Base-by-base conservation (phyloP, 2,888 invertebrate genomes). In the Phyto melanocephala region DNA sequence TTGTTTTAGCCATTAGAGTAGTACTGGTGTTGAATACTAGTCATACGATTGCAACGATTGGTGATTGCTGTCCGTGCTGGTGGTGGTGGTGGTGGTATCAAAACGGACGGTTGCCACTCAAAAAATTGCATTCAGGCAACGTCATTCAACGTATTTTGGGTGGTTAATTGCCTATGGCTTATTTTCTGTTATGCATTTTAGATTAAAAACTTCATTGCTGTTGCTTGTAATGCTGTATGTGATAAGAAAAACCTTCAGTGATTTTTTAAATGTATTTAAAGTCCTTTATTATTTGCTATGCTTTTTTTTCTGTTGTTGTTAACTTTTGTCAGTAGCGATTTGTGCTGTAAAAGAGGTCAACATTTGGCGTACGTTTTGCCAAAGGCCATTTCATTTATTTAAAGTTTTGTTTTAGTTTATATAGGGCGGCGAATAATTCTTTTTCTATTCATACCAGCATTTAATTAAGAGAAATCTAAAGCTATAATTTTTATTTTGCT, bases 151-250 rank as follows among this genome's bases (percentile, higher is more conserved):
- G 50, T 70, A 63, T 77, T 74, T 70, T 81, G 81, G 81, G 81
- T 81, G 78, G 81, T 45, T 81, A 81, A 78, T 78, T 81, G 81
- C 78, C 81, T 70, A n/a, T n/a, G 72, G 81, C 20, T 13, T 54
- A 47, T 70, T 58, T 67, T 56, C 11, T 40, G n/a, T 20, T 22
- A 22, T 56, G 42, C 28, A 20, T 52, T 54, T 76, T 75, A 37
- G 70, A 67, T 75, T 76, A 71, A 47, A 42, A 76, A 72, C 37
- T 54, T 58, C 40, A 33, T 42, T 45, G 24, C 33, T 22, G 33
- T 37, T n/a, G 28, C 65, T 56, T 11, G 24, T 65, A 10, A 37
- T 58, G 22, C 8, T 54, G 54, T 17, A 35, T 77, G 58, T 65
- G 63, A 70, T 70, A 74, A 77, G 68, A 20, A 11, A 63, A 81